These are phyloP conservation scores for Callopanchax toddi DNA, from an alignment of 2,113 vertebrate genomes.

Conservation along the genomic window DNA sequence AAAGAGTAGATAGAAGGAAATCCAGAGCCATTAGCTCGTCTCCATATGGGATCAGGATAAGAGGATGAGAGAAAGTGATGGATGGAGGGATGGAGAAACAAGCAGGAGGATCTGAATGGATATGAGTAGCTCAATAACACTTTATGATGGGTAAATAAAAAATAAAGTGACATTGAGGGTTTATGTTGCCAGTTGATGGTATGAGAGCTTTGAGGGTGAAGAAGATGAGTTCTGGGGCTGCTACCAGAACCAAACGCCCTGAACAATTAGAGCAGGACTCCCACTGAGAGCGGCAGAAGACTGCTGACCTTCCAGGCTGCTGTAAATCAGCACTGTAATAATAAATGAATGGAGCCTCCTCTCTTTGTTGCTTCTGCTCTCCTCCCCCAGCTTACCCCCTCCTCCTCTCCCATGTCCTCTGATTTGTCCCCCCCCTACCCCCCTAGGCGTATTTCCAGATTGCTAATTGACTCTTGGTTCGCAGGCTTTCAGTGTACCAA, in stretches of 20 bases:
- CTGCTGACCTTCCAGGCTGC: constrained; percentile 52
- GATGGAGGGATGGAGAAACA: constrained; percentile 42
- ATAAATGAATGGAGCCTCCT: constrained; percentile 53
- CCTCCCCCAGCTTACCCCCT: constrained; percentile 24
- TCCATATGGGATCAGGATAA: constrained; percentile 49
- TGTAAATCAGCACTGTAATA: constrained; percentile 68
- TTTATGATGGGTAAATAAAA: constrained; percentile 26
- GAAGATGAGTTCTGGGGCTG: constrained; percentile 23
- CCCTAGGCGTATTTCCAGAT: constrained; percentile 71
- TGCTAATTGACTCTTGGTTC: constrained; percentile 76
- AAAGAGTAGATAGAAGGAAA: constrained; percentile 30
- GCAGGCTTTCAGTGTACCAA: constrained; percentile 48
- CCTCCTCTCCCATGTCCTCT: constrained; percentile 47
- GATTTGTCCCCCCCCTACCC: constrained; percentile 28
- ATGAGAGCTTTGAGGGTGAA: neutral
- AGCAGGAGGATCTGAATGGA: constrained; percentile 35
- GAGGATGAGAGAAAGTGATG: constrained; percentile 48
- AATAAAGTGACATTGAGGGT: constrained; percentile 22
- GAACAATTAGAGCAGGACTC: constrained; percentile 33
- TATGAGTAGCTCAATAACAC: constrained; percentile 30
- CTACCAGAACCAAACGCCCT: constrained; percentile 23
- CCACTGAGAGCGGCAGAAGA: constrained; percentile 17
- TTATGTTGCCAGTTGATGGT: neutral
- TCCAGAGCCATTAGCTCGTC: constrained; percentile 34
- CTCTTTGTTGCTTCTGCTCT: constrained; percentile 54